Conservation (phyloP, 2,797 vertebrate species). For the Sebastes minor region DNA sequence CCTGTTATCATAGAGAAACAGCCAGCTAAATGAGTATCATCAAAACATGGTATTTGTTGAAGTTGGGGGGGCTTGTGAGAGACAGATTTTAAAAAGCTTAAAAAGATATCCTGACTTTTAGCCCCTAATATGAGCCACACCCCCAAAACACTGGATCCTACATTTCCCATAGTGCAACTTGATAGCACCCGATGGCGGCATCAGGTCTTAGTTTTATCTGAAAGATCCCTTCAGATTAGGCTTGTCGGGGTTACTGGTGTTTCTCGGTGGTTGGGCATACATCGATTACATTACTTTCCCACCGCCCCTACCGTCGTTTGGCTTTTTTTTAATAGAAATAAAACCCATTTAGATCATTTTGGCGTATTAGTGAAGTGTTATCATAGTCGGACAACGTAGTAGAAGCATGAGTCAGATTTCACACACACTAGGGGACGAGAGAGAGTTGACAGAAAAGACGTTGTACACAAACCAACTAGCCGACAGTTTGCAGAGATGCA, state of each 20-base stretch:
- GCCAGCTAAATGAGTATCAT: not conserved
- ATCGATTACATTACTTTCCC: fast-evolving
- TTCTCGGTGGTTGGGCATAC: too few relatives aligned
- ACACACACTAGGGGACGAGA: too few relatives aligned
- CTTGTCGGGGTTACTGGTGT: too few relatives aligned
- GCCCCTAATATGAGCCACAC: not conserved
- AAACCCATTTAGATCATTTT: too few relatives aligned
- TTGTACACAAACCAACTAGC: too few relatives aligned
- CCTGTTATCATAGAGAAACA: not conserved
- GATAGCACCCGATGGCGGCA: not conserved
- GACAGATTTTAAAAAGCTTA: too few relatives aligned
- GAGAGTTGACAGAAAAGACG: too few relatives aligned
- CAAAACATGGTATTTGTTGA: not conserved
- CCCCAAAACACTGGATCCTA: not conserved
- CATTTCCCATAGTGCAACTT: not conserved
- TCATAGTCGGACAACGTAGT: too few relatives aligned
- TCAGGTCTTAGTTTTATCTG: not conserved
- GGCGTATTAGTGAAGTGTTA: fast-evolving
- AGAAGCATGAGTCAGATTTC: too few relatives aligned
- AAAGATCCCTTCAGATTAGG: not conserved
- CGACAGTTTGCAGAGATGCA: too few relatives aligned
- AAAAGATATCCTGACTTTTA: not conserved
- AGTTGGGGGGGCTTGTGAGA: too few relatives aligned
- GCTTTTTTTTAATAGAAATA: too few relatives aligned
- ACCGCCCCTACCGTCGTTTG: fast-evolving